phyloP scores from a whole-genome alignment of 1,140 invertebrate genomes.

The Drosophila ercepeae region DNA sequence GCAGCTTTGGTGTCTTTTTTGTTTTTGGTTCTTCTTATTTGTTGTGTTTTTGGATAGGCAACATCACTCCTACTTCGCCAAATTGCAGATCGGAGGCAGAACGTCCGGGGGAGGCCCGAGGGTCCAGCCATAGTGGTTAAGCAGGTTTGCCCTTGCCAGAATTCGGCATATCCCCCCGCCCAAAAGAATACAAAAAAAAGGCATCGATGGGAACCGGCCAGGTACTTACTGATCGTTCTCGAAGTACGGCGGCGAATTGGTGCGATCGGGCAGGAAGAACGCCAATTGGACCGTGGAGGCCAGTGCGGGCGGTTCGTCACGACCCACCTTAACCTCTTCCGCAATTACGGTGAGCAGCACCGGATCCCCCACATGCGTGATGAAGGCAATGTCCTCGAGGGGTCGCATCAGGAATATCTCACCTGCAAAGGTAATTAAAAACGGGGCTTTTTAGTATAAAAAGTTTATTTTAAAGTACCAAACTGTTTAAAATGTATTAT shows the following conservation, averaged over 20 bases:
- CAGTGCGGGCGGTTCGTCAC: constrained; percentile 90
- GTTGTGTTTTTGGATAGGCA: constrained; percentile 30
- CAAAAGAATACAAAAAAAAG: neutral
- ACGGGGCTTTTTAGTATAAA: neutral
- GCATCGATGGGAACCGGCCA: constrained; percentile 20
- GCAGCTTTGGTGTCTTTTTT: constrained; percentile 24
- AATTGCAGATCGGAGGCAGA: constrained; percentile 37
- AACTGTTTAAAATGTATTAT: too few species aligned
- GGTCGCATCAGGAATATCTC: constrained; percentile 90
- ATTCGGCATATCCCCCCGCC: constrained; percentile 6
- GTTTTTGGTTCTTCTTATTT: constrained; percentile 25
- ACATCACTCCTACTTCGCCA: constrained; percentile 52
- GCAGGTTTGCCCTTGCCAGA: constrained; percentile 46
- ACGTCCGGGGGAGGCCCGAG: neutral
- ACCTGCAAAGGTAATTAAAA: constrained; percentile 84
- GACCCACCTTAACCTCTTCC: constrained; percentile 90
- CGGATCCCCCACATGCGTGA: constrained; percentile 90
- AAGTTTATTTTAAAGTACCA: too few species aligned
- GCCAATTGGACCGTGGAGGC: constrained; percentile 91
- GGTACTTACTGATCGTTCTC: constrained; percentile 89
- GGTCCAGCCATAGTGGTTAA: constrained; percentile 35
- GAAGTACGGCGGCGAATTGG: constrained; percentile 90
- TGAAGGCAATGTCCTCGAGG: constrained; percentile 90
- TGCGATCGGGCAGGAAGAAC: constrained; percentile 90
- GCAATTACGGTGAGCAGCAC: constrained; percentile 92